Evolutionary conservation across 2,797 vertebrate species (phyloP).

Genomic region (Trachurus trachurus): DNA sequence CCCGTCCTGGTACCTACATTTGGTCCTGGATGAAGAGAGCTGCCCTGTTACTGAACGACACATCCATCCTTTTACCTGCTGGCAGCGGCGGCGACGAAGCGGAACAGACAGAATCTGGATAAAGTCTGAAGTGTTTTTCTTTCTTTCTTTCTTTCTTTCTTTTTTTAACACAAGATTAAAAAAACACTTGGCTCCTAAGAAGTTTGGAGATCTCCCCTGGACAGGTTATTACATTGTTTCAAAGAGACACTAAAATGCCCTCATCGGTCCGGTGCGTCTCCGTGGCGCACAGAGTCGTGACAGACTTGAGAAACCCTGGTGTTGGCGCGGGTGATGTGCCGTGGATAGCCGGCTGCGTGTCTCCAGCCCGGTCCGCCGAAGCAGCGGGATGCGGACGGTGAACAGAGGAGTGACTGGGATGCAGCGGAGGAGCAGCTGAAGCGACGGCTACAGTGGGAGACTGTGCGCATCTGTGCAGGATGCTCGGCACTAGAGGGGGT

Average conservation of each 20-base stretch:
- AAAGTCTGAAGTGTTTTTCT: constrained; percentile 41
- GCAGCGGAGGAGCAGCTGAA: constrained; percentile 63
- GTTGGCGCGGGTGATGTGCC: constrained; percentile 21
- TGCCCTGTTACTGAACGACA: constrained; percentile 31
- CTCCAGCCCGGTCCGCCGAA: constrained; percentile 45
- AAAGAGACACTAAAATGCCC: neutral
- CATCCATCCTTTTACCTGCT: constrained; percentile 65
- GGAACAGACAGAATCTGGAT: neutral
- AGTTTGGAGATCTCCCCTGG: constrained; percentile 57
- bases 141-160: neutral
- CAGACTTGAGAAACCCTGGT: constrained; percentile 46
- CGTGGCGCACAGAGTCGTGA: constrained; percentile 55
- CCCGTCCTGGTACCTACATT: constrained; percentile 61
- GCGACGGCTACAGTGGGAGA: constrained; percentile 58
- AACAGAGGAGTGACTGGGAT: constrained; percentile 44
- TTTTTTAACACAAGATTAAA: constrained; percentile 15
- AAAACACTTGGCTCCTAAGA: constrained; percentile 39
- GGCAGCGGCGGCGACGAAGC: constrained; percentile 27
- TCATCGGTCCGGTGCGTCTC: constrained; percentile 33
- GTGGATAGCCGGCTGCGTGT: constrained; percentile 29
- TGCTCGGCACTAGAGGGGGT: constrained; percentile 86
- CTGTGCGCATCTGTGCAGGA: constrained; percentile 80
- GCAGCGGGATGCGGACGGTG: constrained; percentile 40
- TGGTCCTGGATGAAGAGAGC: constrained; percentile 49
- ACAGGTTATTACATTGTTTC: constrained; percentile 37